Conservation (phyloP, 2,888 invertebrate species). For the Mechanitis mazaeus region DNA sequence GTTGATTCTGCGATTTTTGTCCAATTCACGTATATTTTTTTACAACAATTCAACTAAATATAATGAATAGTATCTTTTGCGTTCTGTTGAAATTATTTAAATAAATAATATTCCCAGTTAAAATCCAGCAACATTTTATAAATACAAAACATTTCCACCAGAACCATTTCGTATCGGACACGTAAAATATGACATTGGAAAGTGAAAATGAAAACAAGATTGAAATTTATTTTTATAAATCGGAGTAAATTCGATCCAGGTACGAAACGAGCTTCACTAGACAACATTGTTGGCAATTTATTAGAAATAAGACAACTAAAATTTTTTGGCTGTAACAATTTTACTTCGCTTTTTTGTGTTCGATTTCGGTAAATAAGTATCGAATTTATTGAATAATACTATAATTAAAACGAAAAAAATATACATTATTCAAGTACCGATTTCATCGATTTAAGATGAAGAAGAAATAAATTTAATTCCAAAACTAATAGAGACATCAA, state of each 20-base stretch:
- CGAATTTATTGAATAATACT: not conserved
- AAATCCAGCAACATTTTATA: constrained; percentile 12
- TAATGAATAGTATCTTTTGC: no score
- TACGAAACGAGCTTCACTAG: constrained; percentile 11
- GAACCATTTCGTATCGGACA: constrained; percentile 15
- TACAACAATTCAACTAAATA: no score
- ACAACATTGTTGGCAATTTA: constrained; percentile 19
- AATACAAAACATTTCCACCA: constrained; percentile 17
- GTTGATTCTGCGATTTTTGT: no score
- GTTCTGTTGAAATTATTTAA: no score
- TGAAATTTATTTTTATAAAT: constrained; percentile 18
- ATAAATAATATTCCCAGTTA: not conserved
- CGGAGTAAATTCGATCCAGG: constrained; percentile 18
- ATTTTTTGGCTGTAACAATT: constrained; percentile 12
- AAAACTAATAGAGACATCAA: constrained; percentile 20
- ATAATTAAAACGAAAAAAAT: not conserved
- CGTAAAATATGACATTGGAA: constrained; percentile 21
- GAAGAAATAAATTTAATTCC: constrained; percentile 17
- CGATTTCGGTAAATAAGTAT: not conserved
- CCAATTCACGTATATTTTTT: no score
- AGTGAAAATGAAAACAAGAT: constrained; percentile 16
- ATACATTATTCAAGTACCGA: not conserved
- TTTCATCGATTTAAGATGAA: not conserved
- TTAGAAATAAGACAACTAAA: constrained; percentile 14
- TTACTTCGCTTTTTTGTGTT: no score